Evolutionary conservation across 1,140 invertebrate species (phyloP), one percentile per base, ranked within the genome.

Genomic region (Phenacoccus solenopsis): DNA sequence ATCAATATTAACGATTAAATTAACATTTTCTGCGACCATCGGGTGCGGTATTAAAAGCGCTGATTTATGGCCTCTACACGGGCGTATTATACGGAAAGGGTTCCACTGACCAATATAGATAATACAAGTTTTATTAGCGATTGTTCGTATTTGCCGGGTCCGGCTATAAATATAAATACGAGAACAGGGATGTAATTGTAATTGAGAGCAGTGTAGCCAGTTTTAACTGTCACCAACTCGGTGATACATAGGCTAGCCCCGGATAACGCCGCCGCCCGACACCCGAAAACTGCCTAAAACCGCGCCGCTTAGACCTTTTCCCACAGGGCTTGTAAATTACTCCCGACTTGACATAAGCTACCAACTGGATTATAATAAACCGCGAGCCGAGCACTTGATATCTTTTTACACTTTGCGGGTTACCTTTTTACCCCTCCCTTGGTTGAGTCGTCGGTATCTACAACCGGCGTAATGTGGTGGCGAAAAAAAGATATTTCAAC

Each of bases 151-250:
- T 64, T 64, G 59, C 22, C 59, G 59, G 25, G 10, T 24, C 59
- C 59, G 59, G 59, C 59, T 27, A 64, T 64, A 64, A 64, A 64
- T 64, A 64, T 64, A 64, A 64, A 64, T 27, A 64, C 22, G 59
- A 4, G 59, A 64, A 4, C 59, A 64, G 59, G 59, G 59, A 64
- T 64, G 59, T 64, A 64, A 64, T 64, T 64, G 59, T 64, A 64
- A 64, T 64, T 64, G 59, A 64, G 59, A 64, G 59, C 59, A 64
- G 59, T 64, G 59, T 64, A 64, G 59, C 59, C 59, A 64, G 59
- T 64, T 64, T 24, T 64, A 64, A 64, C 59, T 64, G 59, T 64
- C 59, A 27, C 59, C 59, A 64, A 20, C 13, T 64, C 25, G 13
- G 25, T 64, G 59, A 64, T 64, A 64, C 59, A 64, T 64, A 59